Conservation (phyloP, 2,888 invertebrate species). For the Caenorhabditis sp. region DNA sequence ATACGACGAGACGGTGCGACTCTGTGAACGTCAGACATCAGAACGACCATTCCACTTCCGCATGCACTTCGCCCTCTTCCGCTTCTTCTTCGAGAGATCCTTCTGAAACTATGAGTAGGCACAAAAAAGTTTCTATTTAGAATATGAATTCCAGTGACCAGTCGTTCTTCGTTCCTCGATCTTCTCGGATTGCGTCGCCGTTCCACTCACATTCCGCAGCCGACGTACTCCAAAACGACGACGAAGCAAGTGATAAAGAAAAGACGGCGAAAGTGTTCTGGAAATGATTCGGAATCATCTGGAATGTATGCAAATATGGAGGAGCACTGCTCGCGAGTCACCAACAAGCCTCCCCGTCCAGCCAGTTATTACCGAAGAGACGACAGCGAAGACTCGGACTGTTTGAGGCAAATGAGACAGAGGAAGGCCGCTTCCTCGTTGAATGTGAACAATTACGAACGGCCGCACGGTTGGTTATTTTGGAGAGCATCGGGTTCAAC, state of each 20-base stretch:
- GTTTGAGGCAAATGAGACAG: slow-evolving; percentile 40
- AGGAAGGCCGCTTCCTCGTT: slow-evolving; percentile 60
- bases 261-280: slow-evolving; percentile 49
- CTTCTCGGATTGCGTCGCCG: slow-evolving; percentile 66
- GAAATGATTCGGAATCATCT: slow-evolving; percentile 54
- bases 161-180: slow-evolving; percentile 75
- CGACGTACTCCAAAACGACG: slow-evolving; percentile 38
- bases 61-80: slow-evolving; percentile 75
- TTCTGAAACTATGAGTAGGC: slow-evolving; percentile 74
- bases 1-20: slow-evolving; percentile 58
- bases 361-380: slow-evolving; percentile 63
- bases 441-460: slow-evolving; percentile 50
- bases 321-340: slow-evolving; percentile 46
- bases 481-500: neutral
- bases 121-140: slow-evolving; percentile 11
- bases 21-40: slow-evolving; percentile 38
- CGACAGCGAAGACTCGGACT: slow-evolving; percentile 64
- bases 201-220: slow-evolving; percentile 50
- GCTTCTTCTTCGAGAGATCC: slow-evolving; percentile 76
- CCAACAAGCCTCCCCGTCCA: slow-evolving; percentile 59
- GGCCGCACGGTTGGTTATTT: slow-evolving; percentile 18
- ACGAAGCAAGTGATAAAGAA: slow-evolving; percentile 51
- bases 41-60: slow-evolving; percentile 63
- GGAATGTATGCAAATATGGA: slow-evolving; percentile 52
- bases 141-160: slow-evolving; percentile 63